Evolutionary conservation across 2,888 invertebrate species (phyloP).

Genomic region (Plutella xylostella): DNA sequence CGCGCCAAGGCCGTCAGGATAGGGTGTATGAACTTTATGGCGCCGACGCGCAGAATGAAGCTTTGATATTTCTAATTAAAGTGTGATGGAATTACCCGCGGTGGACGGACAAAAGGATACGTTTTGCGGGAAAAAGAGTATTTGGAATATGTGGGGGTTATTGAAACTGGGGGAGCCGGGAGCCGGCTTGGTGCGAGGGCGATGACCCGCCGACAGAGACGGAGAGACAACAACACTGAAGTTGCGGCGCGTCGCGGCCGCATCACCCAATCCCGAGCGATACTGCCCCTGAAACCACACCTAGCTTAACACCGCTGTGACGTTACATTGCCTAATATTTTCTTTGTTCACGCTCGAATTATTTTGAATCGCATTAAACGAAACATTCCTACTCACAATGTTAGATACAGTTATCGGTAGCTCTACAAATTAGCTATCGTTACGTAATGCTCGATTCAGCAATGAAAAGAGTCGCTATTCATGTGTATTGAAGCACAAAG

Average conservation of each 20-base stretch:
- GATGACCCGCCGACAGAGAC: constrained; percentile 62
- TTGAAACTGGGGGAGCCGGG: constrained; percentile 60
- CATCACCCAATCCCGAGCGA: not conserved
- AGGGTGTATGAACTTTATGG: constrained; percentile 44
- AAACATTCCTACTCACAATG: no score
- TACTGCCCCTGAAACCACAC: not conserved
- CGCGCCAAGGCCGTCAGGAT: constrained; percentile 57
- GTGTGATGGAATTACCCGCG: not conserved
- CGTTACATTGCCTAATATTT: constrained; percentile 3
- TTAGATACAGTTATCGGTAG: not conserved
- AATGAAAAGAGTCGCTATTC: not conserved
- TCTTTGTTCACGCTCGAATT: constrained; percentile 7
- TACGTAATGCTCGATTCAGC: not conserved
- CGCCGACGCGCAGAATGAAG: constrained; percentile 21
- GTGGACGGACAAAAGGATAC: not conserved
- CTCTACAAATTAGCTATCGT: not conserved
- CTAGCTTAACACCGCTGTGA: not conserved
- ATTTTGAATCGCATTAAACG: not conserved
- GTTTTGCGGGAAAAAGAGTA: constrained; percentile 29
- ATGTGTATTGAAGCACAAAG: constrained; percentile 26
- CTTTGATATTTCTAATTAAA: constrained; percentile 4
- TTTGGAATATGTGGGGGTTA: constrained; percentile 45
- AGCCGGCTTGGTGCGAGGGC: constrained; percentile 47
- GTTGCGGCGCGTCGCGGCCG: constrained; percentile 39
- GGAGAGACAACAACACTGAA: constrained; percentile 65